Base-by-base conservation (phyloP, 2,797 vertebrate genomes). In the Malurus leucopterus region DNA sequence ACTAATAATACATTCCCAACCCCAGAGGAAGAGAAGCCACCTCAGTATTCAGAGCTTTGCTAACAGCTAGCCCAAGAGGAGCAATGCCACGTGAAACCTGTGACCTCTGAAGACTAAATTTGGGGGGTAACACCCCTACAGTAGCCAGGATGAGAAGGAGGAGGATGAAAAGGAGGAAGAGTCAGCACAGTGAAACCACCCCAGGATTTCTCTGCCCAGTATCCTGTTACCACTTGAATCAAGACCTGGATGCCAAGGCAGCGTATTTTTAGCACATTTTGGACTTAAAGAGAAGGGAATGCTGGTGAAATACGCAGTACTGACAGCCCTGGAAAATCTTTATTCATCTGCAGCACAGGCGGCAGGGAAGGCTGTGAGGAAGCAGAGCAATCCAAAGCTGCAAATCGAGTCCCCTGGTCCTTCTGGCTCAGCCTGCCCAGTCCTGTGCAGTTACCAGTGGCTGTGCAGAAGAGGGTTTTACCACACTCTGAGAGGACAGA, bases 261-360 rank as follows among this genome's bases (percentile, higher is more conserved):
- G 62, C 4, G 41, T 95, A 93, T 94, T 94, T 94, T 93, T 94
- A 93, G 90, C n/a, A 8, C 62, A 6, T 76, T 92, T 92, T 84
- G 90, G 88, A 86, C 84, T 83, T 77, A 6, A 89, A 94, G 75
- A 12, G 53, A 90, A 92, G 63, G 3, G 9, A 88, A 70, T 15
- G 77, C 77, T 63, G 43, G 62, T 92, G 88, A 94, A 93, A 86
- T 76, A 78, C 0, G 1, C 43, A 13, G 46, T 47, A 53, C 59
- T 93, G 95, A 91, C 88, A 93, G 80, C 63, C 38, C 61, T 86
- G 91, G 92, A 92, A 92, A 94, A 91, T 67, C 81, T 82, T 81
- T 76, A 63, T 75, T 91, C 61, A 30, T 73, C 86, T 70, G 61
- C 77, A 76, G 89, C 67, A 20, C 11, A 69, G 58, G 82, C 76